Base-by-base conservation (phyloP, 1,140 invertebrate genomes). In the Hermetia illucens region DNA sequence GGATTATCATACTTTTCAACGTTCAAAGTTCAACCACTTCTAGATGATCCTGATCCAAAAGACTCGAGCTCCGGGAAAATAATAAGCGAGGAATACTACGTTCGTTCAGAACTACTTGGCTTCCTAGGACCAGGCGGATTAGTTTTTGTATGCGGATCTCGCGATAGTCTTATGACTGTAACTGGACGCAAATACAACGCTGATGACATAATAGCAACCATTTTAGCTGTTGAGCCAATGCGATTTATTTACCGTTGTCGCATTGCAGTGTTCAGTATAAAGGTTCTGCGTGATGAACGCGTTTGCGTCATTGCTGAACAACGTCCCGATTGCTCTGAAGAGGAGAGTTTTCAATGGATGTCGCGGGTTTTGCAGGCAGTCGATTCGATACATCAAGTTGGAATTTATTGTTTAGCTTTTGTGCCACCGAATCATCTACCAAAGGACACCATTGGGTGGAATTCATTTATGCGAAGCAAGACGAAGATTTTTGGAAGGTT, bases 341-440 rank as follows among this genome's bases (percentile, higher is more conserved):
- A 99, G 66, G 94, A 98, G 85, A 95, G 92, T 55, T 99, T 99
- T 66, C 93, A 98, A 65, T 99, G 96, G 96, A 98, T 99, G 95
- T 96, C 92, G 10, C 72, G 93, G 30, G 96, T 99, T 1, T 68
- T 99, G 1, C 94, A 98, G 72, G 96, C 96, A 1, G 93, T 98
- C 0, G 96, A 98, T 56, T 96, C 92, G 6, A 98, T 99, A 48
- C 96, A 99, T 64, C 94, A 98, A 70, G 92, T 97, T 21, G 95
- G 94, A 16, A 90, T 98, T 47, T 99, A 95, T 65, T 99, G 96
- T 62, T 67, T 99, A 44, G 92, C 93, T 5, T 64, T 99, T 15
- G 94, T 98, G 2, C 91, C 92, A 39, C 93, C 93, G 2, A 98
- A 99, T 68, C 93, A 95, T 58, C 71, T 99, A 34, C 96, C 96